These are phyloP conservation scores for Podilymbus podiceps DNA, from an alignment of 2,113 vertebrate genomes.

Conservation along the genomic window DNA sequence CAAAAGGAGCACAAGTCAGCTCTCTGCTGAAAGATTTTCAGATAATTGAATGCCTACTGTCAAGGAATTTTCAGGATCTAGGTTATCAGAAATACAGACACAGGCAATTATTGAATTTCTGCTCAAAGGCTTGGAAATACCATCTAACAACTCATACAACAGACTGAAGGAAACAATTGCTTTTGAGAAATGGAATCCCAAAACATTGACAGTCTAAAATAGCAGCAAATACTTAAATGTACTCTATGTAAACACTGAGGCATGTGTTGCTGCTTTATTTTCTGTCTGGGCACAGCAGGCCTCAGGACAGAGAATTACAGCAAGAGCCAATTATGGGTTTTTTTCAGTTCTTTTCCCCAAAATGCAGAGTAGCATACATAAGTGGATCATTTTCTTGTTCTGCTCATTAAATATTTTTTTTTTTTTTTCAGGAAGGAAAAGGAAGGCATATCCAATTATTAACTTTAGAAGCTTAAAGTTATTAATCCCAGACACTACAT, in stretches of 20 bases:
- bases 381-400: background rate
- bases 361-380: background rate
- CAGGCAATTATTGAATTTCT: background rate
- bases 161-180: background rate
- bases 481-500: background rate
- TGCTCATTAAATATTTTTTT: background rate
- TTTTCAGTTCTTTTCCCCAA: background rate
- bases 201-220: background rate
- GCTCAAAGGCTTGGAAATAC: background rate
- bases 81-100: background rate
- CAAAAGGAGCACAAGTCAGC: background rate
- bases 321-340: background rate
- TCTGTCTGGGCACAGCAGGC: background rate
- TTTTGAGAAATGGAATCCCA: conserved; percentile 17
- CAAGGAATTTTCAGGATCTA: background rate
- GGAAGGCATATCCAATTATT: background rate
- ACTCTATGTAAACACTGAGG: background rate
- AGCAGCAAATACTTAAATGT: background rate
- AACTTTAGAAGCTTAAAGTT: background rate
- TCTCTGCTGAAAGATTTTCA: background rate
- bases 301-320: background rate
- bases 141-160: background rate
- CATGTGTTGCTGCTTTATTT: background rate
- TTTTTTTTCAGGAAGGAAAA: background rate
- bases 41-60: background rate